Evolutionary conservation across 1,140 invertebrate genomes (phyloP).

Genomic region (Cylas formicarius): DNA sequence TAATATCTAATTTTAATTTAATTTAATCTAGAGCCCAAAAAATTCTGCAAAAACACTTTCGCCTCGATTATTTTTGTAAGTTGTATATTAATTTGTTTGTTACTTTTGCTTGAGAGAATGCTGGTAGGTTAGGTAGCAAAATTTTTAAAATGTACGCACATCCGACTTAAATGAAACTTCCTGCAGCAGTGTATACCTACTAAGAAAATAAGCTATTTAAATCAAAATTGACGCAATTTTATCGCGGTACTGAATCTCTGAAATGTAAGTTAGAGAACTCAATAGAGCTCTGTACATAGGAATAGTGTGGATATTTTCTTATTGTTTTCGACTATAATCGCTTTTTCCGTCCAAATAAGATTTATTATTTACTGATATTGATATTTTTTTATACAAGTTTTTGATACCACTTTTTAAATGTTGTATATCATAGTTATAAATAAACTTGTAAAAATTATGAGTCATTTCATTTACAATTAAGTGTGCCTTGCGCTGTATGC

Average conservation of each 20-base stretch:
- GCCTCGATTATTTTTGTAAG: no score
- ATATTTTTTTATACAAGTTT: not conserved
- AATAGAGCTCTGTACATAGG: not conserved
- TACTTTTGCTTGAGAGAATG: no score
- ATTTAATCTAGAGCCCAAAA: not conserved
- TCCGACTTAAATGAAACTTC: not conserved
- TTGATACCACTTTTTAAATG: not conserved
- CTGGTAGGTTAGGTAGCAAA: no score
- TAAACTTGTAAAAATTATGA: not conserved
- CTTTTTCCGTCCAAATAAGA: not conserved
- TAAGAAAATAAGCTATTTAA: no score
- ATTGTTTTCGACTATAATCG: no score
- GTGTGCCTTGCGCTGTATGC: no score
- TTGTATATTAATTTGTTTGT: no score
- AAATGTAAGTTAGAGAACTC: not conserved
- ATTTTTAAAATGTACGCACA: slow-evolving; percentile 1
- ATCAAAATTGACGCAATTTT: not conserved
- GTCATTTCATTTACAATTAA: not conserved
- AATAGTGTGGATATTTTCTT: not conserved
- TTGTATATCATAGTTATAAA: slow-evolving; percentile 2
- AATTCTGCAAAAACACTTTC: not conserved
- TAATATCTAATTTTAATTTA: not conserved
- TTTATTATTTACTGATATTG: not conserved
- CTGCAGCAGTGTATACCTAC: no score
- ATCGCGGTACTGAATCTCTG: not conserved